Conservation (phyloP, 2,113 vertebrate species). For the Ailuropoda melanoleuca region DNA sequence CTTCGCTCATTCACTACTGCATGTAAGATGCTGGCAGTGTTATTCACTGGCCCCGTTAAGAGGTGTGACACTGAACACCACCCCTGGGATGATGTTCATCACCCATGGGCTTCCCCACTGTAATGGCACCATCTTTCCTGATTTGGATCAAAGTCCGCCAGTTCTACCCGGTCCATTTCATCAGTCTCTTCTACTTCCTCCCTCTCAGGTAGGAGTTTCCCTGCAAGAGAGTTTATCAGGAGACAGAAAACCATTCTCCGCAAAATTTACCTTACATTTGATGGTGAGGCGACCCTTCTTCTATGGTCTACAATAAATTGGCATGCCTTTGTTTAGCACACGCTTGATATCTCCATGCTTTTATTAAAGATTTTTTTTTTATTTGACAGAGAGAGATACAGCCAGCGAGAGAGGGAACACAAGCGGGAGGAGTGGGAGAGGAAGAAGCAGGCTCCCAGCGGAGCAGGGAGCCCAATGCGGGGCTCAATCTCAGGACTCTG, state of each 20-base stretch:
- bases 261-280: background rate
- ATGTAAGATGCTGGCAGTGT: background rate
- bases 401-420: too few relatives aligned
- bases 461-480: too few relatives aligned
- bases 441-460: too few relatives aligned
- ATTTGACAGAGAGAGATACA: too few relatives aligned
- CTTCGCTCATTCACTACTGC: too few relatives aligned
- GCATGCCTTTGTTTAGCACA: background rate
- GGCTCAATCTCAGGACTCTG: too few relatives aligned
- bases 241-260: background rate
- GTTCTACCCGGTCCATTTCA: background rate
- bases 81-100: background rate
- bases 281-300: background rate
- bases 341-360: background rate
- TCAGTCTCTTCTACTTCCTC: background rate
- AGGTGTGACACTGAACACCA: background rate
- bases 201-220: background rate
- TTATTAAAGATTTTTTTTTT: too few relatives aligned
- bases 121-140: background rate
- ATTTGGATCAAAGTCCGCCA: background rate
- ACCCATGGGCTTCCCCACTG: background rate
- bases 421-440: too few relatives aligned
- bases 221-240: background rate
- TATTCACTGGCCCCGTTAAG: background rate
- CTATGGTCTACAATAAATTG: background rate